Evolutionary conservation across 2,888 invertebrate genomes (phyloP).

Genomic region (Sturmia bella): DNA sequence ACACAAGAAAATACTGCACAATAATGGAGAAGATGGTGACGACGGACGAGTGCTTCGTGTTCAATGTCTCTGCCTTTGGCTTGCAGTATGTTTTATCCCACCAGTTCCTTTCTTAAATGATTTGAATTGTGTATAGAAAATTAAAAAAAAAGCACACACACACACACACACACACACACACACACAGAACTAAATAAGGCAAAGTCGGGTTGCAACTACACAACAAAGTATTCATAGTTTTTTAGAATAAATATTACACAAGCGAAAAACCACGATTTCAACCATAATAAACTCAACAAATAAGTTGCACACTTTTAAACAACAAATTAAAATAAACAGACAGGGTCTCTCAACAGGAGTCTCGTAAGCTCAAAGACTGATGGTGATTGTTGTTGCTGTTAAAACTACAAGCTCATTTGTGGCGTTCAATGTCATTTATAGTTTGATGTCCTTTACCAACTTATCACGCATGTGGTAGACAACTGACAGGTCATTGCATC

Average conservation of each 20-base stretch:
- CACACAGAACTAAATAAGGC: slow-evolving; percentile 47
- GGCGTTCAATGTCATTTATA: no score
- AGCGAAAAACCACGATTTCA: slow-evolving; percentile 35
- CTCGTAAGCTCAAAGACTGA: no score
- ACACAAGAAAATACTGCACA: not conserved
- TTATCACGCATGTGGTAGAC: no score
- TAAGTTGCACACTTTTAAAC: slow-evolving; percentile 19
- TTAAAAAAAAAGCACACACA: not conserved
- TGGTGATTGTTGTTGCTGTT: no score
- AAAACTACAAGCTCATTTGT: no score
- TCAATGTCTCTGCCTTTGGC: slow-evolving; percentile 22
- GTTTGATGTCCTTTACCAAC: no score
- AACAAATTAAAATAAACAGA: slow-evolving; percentile 15
- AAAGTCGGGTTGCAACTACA: slow-evolving; percentile 45
- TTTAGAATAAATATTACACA: slow-evolving; percentile 61
- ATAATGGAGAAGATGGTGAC: slow-evolving; percentile 4
- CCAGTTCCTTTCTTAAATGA: slow-evolving; percentile 33
- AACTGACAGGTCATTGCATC: no score
- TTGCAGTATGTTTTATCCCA: slow-evolving; percentile 28
- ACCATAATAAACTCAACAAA: slow-evolving; percentile 26
- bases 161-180: not conserved
- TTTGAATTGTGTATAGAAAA: not conserved
- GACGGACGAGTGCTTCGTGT: not conserved
- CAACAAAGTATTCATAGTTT: slow-evolving; percentile 15
- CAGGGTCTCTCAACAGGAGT: no score